Base-by-base conservation (phyloP, 2,797 vertebrate genomes). In the Molossus molossus region DNA sequence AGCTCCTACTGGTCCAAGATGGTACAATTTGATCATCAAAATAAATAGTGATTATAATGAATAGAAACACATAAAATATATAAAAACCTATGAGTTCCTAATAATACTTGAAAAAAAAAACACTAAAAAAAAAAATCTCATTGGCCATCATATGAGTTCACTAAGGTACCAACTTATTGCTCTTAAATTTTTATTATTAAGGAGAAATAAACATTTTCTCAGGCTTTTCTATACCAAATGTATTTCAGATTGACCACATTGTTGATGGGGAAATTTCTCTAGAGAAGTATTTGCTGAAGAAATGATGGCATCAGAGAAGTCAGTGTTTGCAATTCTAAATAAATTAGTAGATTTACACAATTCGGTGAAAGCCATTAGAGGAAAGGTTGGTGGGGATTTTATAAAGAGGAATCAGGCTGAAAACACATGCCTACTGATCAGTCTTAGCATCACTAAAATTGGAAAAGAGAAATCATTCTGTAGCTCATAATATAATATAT, bases 111-210 rank as follows among this genome's bases (percentile, higher is more conserved):
- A 62, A 67, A 27, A n/a, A 60, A 21, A 57, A 73, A 53, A 67
- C 33, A 45, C 25, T 60, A 21, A 9, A 90, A 67, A 90, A 67
- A 84, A 70, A 37, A 3, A 45, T 67, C 25, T 76, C 21, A 55
- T 57, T 29, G 18, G 15, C 37, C 50, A 60, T 58, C 21, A 29
- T 9, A 55, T 33, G 21, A 33, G 5, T 73, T 87, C n/a, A 75
- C n/a, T 37, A 87, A 48, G 40, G 14, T 4, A 75, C 11, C 5
- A 55, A 87, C n/a, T 75, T n/a, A 33, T 87, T 65, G 45, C 29
- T 86, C 69, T 90, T 77, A 76, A 40, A 69, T 45, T 91, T 83
- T 77, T 57, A 72, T 50, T 62, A 77, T 69, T 77, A 91, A 89
- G n/a, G 27, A 50, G 25, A 90, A 75, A 90, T 58, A 57, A 65